Evolutionary conservation across 2,888 invertebrate species (phyloP).

Genomic region (Drosophila engyochracea): DNA sequence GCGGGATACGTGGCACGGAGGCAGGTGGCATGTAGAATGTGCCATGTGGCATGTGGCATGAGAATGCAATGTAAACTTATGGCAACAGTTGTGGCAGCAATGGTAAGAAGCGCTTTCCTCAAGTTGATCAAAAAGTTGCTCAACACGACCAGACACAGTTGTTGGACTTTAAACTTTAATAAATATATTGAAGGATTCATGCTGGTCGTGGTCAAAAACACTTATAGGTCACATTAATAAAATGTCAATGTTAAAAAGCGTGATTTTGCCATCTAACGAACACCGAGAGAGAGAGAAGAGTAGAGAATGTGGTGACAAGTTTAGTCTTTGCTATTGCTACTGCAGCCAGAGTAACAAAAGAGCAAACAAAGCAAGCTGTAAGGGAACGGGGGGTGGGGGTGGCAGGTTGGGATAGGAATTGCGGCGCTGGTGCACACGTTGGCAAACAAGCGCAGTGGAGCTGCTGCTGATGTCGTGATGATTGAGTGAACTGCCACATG

Average conservation of each 20-base stretch:
- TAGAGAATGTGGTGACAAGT: constrained; percentile 14
- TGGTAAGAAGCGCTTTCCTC: constrained; percentile 17
- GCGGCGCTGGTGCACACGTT: constrained; percentile 33
- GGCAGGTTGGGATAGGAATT: not conserved
- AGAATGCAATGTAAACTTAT: constrained; percentile 1
- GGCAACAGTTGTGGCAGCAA: not conserved
- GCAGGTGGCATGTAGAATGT: not conserved
- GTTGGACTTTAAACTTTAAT: constrained; percentile 1
- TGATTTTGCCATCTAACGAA: constrained; percentile 69
- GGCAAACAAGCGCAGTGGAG: constrained; percentile 72
- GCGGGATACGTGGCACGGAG: constrained; percentile 20
- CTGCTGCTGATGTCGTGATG: constrained; percentile 67
- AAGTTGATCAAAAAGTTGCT: constrained; percentile 69
- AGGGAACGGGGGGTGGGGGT: not conserved
- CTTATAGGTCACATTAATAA: constrained; percentile 78
- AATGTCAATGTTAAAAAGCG: constrained; percentile 79
- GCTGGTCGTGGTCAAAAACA: constrained; percentile 26
- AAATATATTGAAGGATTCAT: constrained; percentile 1
- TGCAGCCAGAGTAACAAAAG: constrained; percentile 34
- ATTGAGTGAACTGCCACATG: constrained; percentile 81
- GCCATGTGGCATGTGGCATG: constrained; percentile 3
- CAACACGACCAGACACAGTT: constrained; percentile 7
- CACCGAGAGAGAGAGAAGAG: not conserved
- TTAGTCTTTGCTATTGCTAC: constrained; percentile 22
- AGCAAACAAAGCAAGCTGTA: constrained; percentile 46